These are phyloP conservation scores for Calonectris borealis DNA, from an alignment of 2,113 vertebrate species.

Conservation along the genomic window DNA sequence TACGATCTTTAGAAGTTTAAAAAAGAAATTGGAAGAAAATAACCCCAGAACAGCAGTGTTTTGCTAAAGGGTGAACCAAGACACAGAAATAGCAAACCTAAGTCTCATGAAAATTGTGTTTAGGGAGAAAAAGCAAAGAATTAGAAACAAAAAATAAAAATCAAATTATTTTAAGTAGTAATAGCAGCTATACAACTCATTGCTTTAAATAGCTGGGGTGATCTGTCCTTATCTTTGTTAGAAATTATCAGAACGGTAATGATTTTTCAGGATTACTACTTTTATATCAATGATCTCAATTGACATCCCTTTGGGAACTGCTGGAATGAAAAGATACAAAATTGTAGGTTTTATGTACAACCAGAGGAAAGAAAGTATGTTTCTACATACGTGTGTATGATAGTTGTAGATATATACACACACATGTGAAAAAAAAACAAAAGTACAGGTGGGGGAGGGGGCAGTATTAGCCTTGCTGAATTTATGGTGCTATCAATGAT, in stretches of 20 bases:
- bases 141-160: background rate
- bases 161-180: background rate
- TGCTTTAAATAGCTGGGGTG: background rate
- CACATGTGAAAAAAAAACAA: too few species aligned
- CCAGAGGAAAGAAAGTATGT: background rate
- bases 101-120: background rate
- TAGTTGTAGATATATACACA: background rate
- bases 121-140: background rate
- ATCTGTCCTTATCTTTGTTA: background rate
- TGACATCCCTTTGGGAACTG: background rate
- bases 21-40: background rate
- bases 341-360: background rate
- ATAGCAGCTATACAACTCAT: background rate
- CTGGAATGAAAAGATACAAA: background rate
- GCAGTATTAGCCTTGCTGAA: background rate
- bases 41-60: background rate
- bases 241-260: background rate
- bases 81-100: background rate
- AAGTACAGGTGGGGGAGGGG: too few species aligned
- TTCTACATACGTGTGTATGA: background rate
- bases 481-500: background rate
- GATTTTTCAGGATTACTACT: background rate
- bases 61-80: background rate
- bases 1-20: background rate
- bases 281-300: background rate